Percentiles rank a stretch among this genome's conserved stretches.
phyloP scores from a whole-genome alignment of 2,888 invertebrate species.

The Sthenelais limicola region DNA sequence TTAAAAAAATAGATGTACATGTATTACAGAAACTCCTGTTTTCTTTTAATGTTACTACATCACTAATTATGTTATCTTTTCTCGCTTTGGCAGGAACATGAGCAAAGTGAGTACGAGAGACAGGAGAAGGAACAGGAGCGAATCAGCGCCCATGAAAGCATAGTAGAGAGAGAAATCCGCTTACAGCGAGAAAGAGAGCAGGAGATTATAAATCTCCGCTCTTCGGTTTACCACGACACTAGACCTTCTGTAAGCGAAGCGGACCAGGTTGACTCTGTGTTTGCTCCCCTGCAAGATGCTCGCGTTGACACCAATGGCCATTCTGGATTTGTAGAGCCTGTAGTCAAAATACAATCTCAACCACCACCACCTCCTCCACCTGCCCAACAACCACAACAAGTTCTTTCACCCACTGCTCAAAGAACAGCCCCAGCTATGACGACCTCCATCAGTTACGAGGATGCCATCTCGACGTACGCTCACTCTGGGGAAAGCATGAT shows the following conservation, averaged over 20 bases:
- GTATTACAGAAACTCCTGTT: no score
- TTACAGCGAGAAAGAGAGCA: constrained; percentile 64
- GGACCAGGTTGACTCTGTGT: no score
- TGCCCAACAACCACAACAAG: neutral
- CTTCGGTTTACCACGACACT: no score
- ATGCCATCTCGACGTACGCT: constrained; percentile 56
- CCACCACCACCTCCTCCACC: no score
- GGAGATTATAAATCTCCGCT: constrained; percentile 18
- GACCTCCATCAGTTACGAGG: constrained; percentile 54
- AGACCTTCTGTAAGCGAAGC: no score
- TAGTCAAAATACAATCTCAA: no score
- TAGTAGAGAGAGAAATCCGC: constrained; percentile 67
- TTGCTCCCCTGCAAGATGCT: no score
- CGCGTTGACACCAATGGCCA: no score
- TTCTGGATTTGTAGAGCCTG: no score
- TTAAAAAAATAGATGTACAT: no score
- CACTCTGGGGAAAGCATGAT: constrained; percentile 71
- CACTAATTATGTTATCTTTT: constrained; percentile 8
- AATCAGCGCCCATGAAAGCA: constrained; percentile 61
- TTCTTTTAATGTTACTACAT: no score
- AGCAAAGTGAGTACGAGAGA: constrained; percentile 47
- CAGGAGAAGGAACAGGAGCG: constrained; percentile 45
- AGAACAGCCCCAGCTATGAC: neutral
- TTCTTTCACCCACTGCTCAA: neutral
- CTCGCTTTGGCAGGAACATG: constrained; percentile 43